Base-by-base conservation (phyloP, 2,797 vertebrate genomes). In the Ptychadena robeensis region DNA sequence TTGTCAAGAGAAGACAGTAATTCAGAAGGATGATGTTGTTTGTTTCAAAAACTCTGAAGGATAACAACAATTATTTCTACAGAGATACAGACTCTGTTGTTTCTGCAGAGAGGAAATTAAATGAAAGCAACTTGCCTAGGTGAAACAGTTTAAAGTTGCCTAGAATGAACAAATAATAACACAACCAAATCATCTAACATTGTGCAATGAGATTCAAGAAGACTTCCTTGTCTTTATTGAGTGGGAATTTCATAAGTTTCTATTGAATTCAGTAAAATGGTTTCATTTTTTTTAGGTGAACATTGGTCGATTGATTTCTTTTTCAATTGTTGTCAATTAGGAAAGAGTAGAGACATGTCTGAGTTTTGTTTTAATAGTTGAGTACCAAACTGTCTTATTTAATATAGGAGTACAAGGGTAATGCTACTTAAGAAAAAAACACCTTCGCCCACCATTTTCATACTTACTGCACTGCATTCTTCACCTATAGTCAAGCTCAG, bases 51-150 rank as follows among this genome's bases (percentile, higher is more conserved):
- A 88, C 87, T 92, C 93, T 90, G 89, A 90, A 92, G 87, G 88
- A 92, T 93, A 94, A 93, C 87, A 93, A 91, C 92, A 93, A 93
- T 94, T 93, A 93, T 92, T 93, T 94, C 89, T 92, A 87, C 87
- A 91, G 91, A 87, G 86, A 83, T 92, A 91, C 74, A 89, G 87
- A 90, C 89, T 81, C 90, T 92, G 89, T 91, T 89, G 87, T 89
- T 80, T 92, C 89, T 91, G 92, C 89, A 87, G 87, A 91, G 91
- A 87, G 87, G 86, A 91, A 91, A 92, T 91, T 91, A 92, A 93
- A 92, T 91, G 91, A 91, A 92, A 92, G 82, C 88, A 88, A 91
- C 88, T 92, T 89, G 84, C 83, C 85, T 90, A 61, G 32, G 73
- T 86, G 83, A 90, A 72, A 70, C 82, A 57, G 81, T 53, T 67